These are phyloP conservation scores for Tylochromis polylepis DNA, from an alignment of 2,113 vertebrate species.

Conservation along the genomic window DNA sequence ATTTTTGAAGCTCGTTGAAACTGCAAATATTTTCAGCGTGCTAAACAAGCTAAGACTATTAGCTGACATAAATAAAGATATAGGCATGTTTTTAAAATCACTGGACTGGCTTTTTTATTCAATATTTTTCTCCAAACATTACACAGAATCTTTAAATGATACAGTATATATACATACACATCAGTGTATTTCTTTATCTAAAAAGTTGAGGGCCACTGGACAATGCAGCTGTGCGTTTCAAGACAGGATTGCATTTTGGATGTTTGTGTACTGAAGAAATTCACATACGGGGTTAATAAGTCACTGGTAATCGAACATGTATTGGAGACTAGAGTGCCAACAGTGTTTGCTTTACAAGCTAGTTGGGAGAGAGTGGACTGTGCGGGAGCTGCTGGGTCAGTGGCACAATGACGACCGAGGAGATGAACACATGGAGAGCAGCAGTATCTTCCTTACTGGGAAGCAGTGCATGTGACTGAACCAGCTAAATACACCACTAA, in stretches of 20 bases:
- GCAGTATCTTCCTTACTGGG: constrained; percentile 46
- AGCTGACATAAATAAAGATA: neutral
- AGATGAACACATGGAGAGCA: constrained; percentile 45
- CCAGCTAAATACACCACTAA: constrained; percentile 53
- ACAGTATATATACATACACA: constrained; percentile 77
- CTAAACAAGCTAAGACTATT: neutral
- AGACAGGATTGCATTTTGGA: constrained; percentile 64
- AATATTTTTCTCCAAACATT: constrained; percentile 75
- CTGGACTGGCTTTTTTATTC: constrained; percentile 69
- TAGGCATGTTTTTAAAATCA: constrained; percentile 50
- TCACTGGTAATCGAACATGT: constrained; percentile 20
- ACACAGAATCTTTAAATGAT: constrained; percentile 76
- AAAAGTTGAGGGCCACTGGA: constrained; percentile 71
- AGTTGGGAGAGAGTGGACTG: constrained; percentile 44
- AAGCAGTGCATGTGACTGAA: constrained; percentile 43
- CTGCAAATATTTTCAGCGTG: neutral
- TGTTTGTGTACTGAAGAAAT: constrained; percentile 45
- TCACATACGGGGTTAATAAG: constrained; percentile 20
- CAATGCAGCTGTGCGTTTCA: constrained; percentile 74
- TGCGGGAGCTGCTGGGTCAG: constrained; percentile 51
- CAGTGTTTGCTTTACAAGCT: constrained; percentile 45
- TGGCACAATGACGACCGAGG: constrained; percentile 33
- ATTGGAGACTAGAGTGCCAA: constrained; percentile 36
- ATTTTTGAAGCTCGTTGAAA: neutral
- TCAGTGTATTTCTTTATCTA: constrained; percentile 73